Evolutionary conservation across 1,140 invertebrate genomes (phyloP).

Genomic region (Drosophila prosaltans): DNA sequence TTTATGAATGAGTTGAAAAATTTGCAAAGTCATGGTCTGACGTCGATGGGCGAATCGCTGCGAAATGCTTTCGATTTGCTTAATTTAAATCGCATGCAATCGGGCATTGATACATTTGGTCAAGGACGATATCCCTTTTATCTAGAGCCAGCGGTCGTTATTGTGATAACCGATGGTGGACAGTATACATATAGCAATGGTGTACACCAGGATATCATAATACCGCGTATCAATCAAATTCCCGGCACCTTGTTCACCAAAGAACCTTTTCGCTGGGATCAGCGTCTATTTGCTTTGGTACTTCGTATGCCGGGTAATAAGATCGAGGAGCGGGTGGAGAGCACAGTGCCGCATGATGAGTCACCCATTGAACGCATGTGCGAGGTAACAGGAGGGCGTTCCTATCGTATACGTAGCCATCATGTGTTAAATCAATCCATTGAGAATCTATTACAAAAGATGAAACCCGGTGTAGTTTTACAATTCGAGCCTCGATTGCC

Average conservation of each 20-base stretch:
- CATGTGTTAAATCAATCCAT: constrained; percentile 97
- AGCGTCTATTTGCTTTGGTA: constrained; percentile 97
- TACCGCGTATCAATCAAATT: constrained; percentile 96
- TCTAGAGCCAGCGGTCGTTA: constrained; percentile 98
- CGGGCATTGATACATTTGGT: constrained; percentile 98
- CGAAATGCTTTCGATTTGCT: constrained; percentile 99
- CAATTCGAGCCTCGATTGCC: constrained; percentile 91
- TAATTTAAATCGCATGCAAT: constrained; percentile 99
- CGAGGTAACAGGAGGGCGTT: constrained; percentile 99
- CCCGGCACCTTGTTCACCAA: constrained; percentile 98
- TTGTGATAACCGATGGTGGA: constrained; percentile 98
- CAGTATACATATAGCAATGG: constrained; percentile 93
- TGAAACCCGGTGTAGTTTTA: constrained; percentile 98
- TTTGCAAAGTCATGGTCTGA: constrained; percentile 95
- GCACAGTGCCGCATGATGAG: constrained; percentile 94
- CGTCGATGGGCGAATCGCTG: constrained; percentile 95
- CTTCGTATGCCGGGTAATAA: constrained; percentile 93
- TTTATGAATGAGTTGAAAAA: constrained; percentile 99
- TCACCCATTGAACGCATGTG: constrained; percentile 99
- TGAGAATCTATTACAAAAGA: constrained; percentile 98
- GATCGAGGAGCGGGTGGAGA: constrained; percentile 86
- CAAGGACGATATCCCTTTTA: constrained; percentile 98
- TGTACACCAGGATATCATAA: constrained; percentile 95
- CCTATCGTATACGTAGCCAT: constrained; percentile 97
- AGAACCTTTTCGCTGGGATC: constrained; percentile 99